Evolutionary conservation across 2,797 vertebrate genomes (phyloP).

Genomic region (Bufotes viridis): DNA sequence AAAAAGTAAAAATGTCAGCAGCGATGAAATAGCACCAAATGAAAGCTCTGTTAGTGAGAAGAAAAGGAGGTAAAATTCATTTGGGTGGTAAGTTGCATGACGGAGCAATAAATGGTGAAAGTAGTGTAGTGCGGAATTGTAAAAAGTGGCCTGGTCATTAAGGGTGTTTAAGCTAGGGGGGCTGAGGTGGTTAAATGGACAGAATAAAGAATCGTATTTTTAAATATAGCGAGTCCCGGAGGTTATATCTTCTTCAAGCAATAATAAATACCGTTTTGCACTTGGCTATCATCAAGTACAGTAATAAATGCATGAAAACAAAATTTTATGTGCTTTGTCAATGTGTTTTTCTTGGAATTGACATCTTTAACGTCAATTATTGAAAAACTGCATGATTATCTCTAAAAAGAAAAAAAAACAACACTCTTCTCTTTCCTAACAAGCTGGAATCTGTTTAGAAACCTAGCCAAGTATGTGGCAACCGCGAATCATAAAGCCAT

Average conservation of each 20-base stretch:
- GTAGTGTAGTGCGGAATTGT: too few relatives aligned
- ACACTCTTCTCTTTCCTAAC: constrained; percentile 27
- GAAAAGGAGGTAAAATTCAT: too few relatives aligned
- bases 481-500: background rate
- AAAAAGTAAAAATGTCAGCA: too few relatives aligned
- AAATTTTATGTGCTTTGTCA: background rate
- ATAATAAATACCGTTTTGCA: background rate
- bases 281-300: background rate
- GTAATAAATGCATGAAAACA: background rate
- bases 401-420: constrained; percentile 21
- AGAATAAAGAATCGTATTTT: too few relatives aligned
- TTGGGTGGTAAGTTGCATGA: too few relatives aligned
- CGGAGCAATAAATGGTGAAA: too few relatives aligned
- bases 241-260: background rate
- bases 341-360: background rate
- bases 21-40: too few relatives aligned
- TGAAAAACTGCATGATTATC: constrained; percentile 24
- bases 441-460: constrained; percentile 44
- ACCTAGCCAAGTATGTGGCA: constrained; percentile 19
- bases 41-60: too few relatives aligned
- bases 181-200: too few relatives aligned
- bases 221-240: too few relatives aligned
- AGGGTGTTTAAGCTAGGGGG: too few relatives aligned
- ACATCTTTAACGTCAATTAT: constrained; percentile 6
- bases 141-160: too few relatives aligned